Base-by-base conservation (phyloP, 2,797 vertebrate genomes). In the Xyrichtys novacula region DNA sequence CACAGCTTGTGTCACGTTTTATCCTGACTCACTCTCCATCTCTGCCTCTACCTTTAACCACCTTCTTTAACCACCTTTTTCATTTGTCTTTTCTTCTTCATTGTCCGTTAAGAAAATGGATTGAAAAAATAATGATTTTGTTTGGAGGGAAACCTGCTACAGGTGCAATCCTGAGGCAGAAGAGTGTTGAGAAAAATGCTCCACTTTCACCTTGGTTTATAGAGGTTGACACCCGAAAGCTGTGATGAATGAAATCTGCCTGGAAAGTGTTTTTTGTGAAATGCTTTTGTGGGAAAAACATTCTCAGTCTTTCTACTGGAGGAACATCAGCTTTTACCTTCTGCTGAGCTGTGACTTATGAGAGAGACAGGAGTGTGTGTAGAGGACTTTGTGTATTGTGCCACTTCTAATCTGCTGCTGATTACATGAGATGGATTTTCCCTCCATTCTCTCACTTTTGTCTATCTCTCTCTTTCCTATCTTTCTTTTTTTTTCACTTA, bases 391-490 rank as follows among this genome's bases (percentile, higher is more conserved):
- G 72, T 79, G 55, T 74, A 49, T 56, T 48, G 65, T 71, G 75
- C 47, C 58, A 56, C 65, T 58, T 19, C 65, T 77, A 60, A 84
- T 83, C 69, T 71, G 49, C 17, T 69, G 52, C 31, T 71, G 71
- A 79, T 74, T 78, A 47, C 58, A 57, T 31, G 26, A 80, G 74
- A 85, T 82, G 55, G 65, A 86, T 71, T 67, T 64, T 31, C 25
- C 53, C 55, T 57, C 50, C n/a, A 38, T 68, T 71, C 44, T 49
- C 29, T 38, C 47, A 22, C 55, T 60, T 62, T 50, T 38, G 12
- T 49, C 55, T 61, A 40, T 46, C 16, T 19, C 36, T 40, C 9
- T 9, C 11, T 11, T 6, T 10, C 15, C 25, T 26, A 5, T 2
- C 9, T 1, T 59, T 46, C 1, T 58, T 42, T 66, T 34, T 48